Evolutionary conservation across 2,797 vertebrate genomes (phyloP), one percentile per base, ranked within the genome.

Genomic region (Sphenopsis melanotis): DNA sequence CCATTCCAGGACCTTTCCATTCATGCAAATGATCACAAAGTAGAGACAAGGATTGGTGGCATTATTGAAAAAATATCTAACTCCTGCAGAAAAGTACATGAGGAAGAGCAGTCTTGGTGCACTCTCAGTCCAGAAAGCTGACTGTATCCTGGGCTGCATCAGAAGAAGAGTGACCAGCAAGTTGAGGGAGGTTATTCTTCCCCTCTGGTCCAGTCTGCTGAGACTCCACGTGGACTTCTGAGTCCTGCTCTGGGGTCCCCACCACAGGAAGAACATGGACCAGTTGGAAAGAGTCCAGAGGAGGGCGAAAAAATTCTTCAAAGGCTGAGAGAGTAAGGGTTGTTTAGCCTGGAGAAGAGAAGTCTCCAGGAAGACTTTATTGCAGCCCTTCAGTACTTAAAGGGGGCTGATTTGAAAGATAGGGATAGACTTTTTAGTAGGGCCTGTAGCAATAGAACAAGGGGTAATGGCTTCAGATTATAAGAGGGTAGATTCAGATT

Each of bases 121-220:
- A 1, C 32, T 61, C 3, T 6, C 27, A 52, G 30, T 29, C n/a
- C 13, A 61, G 26, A 74, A 87, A 42, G 20, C 9, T 47, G 65
- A 30, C 17, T 0, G 0, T 52, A 30, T 7, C 20, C 39, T 57
- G n/a, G 11, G 12, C n/a, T 85, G 18, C 2, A 0, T 41, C 12
- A 27, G 26, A 52, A 75, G 37, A 32, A 66, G 13, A 2, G 15
- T 24, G 34, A n/a, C 13, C 39, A 59, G 39, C 34, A 78, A 34
- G 19, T 1, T 71, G 30, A 59, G 22, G 22, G 22, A 71, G 8
- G 8, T 32, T 26, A 36, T 59, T 65, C 23, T 46, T 19, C 15
- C 17, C 4, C 4, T 46, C 34, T 39, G 5, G 18, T 65, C 26
- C 30, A 18, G 30, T 41, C 44, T 32, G 22, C 10, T 36, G 44